Conservation (phyloP, 2,797 vertebrate species). For the Brachymystax lenok region DNA sequence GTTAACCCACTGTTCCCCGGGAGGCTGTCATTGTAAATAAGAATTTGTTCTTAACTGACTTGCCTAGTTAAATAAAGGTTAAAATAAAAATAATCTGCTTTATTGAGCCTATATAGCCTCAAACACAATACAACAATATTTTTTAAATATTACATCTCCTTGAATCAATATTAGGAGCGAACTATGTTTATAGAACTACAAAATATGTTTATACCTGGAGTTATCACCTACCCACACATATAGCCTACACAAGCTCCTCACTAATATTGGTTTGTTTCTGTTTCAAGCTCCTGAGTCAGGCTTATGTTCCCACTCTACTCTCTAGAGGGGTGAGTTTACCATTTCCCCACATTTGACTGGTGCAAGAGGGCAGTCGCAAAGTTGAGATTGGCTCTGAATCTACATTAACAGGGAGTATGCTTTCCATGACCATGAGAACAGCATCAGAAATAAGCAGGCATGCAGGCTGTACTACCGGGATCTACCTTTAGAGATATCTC, state of each 20-base stretch:
- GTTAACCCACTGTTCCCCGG: too few species aligned
- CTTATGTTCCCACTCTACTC: not conserved
- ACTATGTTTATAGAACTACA: not conserved
- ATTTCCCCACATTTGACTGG: conserved; percentile 52
- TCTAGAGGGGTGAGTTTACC: not conserved
- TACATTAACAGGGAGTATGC: conserved; percentile 42
- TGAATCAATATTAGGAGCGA: not conserved
- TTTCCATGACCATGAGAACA: conserved; percentile 23
- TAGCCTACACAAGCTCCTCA: too few species aligned
- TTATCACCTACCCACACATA: not conserved
- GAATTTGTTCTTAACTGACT: too few species aligned
- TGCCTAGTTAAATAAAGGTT: too few species aligned
- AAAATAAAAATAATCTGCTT: not conserved
- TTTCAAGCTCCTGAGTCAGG: not conserved
- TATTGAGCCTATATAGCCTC: not conserved
- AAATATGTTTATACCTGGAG: not conserved
- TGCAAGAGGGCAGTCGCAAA: conserved; percentile 65
- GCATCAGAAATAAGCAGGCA: conserved; percentile 54
- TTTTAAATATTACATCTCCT: not conserved
- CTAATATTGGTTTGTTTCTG: not conserved
- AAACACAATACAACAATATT: not conserved
- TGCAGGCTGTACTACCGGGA: conserved; percentile 62
- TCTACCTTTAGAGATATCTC: conserved; percentile 24
- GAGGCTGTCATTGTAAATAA: too few species aligned
- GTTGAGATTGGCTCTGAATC: conserved; percentile 52